Percentiles rank a stretch among this genome's conserved stretches.
These are phyloP conservation scores for Discoglossus pictus DNA, from an alignment of 2,797 vertebrate species.

Conservation along the genomic window DNA sequence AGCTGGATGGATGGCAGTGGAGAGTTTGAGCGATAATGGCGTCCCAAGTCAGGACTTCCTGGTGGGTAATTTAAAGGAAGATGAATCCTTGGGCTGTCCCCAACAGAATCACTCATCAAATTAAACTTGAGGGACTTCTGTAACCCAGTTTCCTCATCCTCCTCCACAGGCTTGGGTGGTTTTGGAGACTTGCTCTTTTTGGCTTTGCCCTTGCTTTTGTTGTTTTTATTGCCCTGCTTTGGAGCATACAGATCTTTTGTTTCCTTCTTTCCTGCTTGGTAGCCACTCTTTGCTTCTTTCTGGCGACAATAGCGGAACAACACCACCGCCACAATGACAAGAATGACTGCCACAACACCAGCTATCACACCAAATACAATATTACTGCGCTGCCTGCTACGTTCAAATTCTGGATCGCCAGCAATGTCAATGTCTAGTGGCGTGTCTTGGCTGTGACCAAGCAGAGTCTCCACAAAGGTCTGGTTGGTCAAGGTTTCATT, in stretches of 20 bases:
- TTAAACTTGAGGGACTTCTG: slow-evolving; percentile 96
- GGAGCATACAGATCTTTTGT: slow-evolving; percentile 93
- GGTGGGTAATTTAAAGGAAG: slow-evolving; percentile 94
- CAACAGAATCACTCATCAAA: slow-evolving; percentile 88
- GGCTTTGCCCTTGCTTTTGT: slow-evolving; percentile 84
- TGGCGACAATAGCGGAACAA: slow-evolving; percentile 88
- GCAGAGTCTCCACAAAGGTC: slow-evolving; percentile 86
- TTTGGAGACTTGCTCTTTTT: slow-evolving; percentile 94
- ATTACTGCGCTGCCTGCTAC: slow-evolving; percentile 83
- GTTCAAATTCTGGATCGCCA: slow-evolving; percentile 90
- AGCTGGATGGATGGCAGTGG: slow-evolving; percentile 94
- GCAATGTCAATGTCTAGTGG: slow-evolving; percentile 94
- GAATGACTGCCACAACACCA: slow-evolving; percentile 84
- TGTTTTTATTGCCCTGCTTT: slow-evolving; percentile 87
- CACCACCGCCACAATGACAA: slow-evolving; percentile 88
- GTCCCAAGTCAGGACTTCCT: slow-evolving; percentile 91
- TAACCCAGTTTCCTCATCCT: slow-evolving; percentile 87
- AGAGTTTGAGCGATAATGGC: slow-evolving; percentile 97
- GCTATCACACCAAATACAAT: slow-evolving; percentile 89
- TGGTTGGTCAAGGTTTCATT: slow-evolving; percentile 91
- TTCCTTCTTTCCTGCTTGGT: slow-evolving; percentile 96
- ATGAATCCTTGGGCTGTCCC: slow-evolving; percentile 93
- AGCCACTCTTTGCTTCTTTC: slow-evolving; percentile 94
- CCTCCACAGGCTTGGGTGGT: slow-evolving; percentile 87
- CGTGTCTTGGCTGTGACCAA: slow-evolving; percentile 93